phyloP scores from a whole-genome alignment of 2,888 invertebrate genomes.

The Latrodectus hesperus region DNA sequence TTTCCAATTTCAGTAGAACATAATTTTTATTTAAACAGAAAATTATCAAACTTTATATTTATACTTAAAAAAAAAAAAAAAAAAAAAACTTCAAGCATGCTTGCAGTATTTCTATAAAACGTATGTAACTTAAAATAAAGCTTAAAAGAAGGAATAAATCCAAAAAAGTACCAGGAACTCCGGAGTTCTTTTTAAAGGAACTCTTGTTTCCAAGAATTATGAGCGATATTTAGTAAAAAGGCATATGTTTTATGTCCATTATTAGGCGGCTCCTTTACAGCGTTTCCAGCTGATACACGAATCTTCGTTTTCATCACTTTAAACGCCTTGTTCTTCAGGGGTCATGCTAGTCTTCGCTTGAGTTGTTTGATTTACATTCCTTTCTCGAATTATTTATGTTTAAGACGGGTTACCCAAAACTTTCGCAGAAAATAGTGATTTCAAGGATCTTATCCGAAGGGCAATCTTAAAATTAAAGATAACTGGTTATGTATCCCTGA shows the following conservation, averaged over 20 bases:
- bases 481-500: no score
- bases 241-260: slow-evolving; percentile 28
- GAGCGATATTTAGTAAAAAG: not conserved
- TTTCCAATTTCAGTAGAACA: no score
- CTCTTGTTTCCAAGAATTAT: not conserved
- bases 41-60: no score
- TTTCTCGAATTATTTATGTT: slow-evolving; percentile 1
- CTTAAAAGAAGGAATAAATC: no score
- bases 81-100: no score
- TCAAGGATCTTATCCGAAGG: not conserved
- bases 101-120: no score
- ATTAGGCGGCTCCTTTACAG: slow-evolving; percentile 31
- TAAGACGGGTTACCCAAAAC: not conserved
- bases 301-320: slow-evolving; percentile 14
- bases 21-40: no score
- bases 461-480: no score
- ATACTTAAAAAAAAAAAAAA: no score
- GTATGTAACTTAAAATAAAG: no score
- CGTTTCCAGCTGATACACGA: slow-evolving; percentile 14
- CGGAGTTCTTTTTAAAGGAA: no score
- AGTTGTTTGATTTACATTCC: slow-evolving; percentile 24
- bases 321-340: slow-evolving; percentile 23
- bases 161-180: no score
- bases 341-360: slow-evolving; percentile 4
- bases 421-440: slow-evolving; percentile 1